These are phyloP conservation scores for Aldabrachelys gigantea DNA, from an alignment of 2,113 vertebrate species.

Conservation along the genomic window DNA sequence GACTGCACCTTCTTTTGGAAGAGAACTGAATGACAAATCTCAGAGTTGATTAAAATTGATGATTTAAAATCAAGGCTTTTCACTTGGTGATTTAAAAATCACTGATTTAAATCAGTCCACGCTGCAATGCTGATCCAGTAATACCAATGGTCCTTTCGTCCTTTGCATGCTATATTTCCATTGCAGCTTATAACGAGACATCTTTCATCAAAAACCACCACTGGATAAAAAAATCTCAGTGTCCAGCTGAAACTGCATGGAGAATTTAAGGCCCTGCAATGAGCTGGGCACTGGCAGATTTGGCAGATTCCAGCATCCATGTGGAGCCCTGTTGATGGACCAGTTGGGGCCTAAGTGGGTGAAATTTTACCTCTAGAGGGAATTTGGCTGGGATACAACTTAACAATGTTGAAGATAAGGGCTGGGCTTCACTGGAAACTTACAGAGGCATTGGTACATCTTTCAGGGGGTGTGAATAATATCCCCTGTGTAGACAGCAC, in stretches of 20 bases:
- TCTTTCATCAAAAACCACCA: not conserved
- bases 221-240: not conserved
- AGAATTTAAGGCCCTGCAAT: not conserved
- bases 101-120: no score
- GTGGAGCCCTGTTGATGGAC: not conserved
- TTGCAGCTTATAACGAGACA: not conserved
- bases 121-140: no score
- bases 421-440: no score
- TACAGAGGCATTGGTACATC: no score
- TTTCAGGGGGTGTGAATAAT: no score
- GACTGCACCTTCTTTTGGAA: no score
- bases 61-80: no score
- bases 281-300: not conserved
- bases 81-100: no score
- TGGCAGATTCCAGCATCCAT: not conserved
- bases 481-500: not conserved
- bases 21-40: no score
- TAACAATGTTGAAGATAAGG: not conserved
- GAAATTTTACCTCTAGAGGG: not conserved
- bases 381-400: slow-evolving; percentile 3
- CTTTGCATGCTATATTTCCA: no score
- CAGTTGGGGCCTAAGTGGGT: not conserved
- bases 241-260: not conserved
- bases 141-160: no score
- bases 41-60: no score